Conservation (phyloP, 2,113 vertebrate genomes). For the Ia io region DNA sequence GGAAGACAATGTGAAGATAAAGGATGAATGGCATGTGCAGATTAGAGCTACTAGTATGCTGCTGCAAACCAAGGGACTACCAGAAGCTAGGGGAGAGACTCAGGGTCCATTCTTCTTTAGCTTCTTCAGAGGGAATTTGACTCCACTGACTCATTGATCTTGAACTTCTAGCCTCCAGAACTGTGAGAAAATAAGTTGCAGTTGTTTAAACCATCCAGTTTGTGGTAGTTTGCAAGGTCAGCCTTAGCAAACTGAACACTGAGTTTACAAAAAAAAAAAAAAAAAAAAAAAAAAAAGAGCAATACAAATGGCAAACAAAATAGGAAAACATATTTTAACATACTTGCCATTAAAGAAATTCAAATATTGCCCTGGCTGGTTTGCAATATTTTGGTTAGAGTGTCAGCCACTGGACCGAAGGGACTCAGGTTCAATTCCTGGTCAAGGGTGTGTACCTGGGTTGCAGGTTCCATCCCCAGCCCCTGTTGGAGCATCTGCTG, state of each 20-base stretch:
- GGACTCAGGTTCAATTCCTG: no score
- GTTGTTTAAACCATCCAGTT: not conserved
- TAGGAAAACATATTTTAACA: not conserved
- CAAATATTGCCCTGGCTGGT: not conserved
- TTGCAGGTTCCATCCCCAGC: no score
- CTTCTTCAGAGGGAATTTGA: not conserved
- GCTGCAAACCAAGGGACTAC: not conserved
- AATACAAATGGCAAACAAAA: not conserved
- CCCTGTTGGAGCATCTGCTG: no score
- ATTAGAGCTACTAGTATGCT: not conserved
- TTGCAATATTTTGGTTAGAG: no score
- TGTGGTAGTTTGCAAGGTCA: not conserved
- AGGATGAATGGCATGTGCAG: not conserved
- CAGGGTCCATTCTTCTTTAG: not conserved
- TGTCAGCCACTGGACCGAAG: no score
- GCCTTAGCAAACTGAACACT: not conserved
- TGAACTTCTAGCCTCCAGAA: not conserved
- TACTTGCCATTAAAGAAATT: not conserved
- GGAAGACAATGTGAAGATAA: not conserved
- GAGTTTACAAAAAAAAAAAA: not conserved
- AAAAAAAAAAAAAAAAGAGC: not conserved
- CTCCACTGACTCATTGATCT: not conserved
- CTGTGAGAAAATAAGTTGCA: not conserved
- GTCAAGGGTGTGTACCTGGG: no score
- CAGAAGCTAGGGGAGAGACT: fast-evolving